Conservation (phyloP, 1,140 invertebrate genomes). For the Drosophila ananassae region DNA sequence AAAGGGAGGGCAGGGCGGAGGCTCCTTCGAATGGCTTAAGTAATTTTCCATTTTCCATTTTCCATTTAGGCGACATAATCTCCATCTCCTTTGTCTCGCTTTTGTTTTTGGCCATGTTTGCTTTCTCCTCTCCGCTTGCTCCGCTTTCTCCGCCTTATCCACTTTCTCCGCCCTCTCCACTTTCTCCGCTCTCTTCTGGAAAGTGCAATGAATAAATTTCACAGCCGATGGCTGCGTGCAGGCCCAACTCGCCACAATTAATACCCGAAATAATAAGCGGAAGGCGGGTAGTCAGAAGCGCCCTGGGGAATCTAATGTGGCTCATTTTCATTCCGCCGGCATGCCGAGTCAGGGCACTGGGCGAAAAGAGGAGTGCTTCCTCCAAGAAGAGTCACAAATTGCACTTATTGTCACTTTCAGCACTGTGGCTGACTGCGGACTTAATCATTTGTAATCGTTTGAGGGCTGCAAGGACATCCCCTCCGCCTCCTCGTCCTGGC, state of each 20-base stretch:
- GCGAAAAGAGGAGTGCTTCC: too few relatives aligned
- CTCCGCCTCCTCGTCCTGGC: not conserved
- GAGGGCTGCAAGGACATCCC: conserved; percentile 30
- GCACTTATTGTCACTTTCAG: conserved; percentile 36
- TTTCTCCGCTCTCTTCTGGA: conserved; percentile 23
- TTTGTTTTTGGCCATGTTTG: conserved; percentile 25
- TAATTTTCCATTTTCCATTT: conserved; percentile 52
- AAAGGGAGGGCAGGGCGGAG: not conserved
- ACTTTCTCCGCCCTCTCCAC: conserved; percentile 13
- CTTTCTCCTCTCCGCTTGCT: conserved; percentile 13
- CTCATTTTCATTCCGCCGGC: conserved; percentile 50
- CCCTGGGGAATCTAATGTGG: conserved; percentile 35
- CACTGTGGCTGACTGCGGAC: conserved; percentile 52
- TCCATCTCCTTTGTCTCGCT: not conserved
- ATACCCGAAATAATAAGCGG: conserved; percentile 70
- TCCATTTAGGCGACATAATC: conserved; percentile 12
- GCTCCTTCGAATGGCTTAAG: conserved; percentile 33
- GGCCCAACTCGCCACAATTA: conserved; percentile 37
- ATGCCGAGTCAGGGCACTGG: not conserved
- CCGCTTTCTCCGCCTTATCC: not conserved
- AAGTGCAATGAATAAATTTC: conserved; percentile 67
- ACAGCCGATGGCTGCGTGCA: conserved; percentile 20
- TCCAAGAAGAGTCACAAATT: conserved; percentile 24
- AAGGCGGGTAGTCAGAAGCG: conserved; percentile 9
- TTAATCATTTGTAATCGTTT: conserved; percentile 74